Percentiles rank a stretch among this genome's conserved stretches.
Evolutionary conservation across 92 coral and sea anemone species (phyloP).

Genomic region (Phenganax marumi): DNA sequence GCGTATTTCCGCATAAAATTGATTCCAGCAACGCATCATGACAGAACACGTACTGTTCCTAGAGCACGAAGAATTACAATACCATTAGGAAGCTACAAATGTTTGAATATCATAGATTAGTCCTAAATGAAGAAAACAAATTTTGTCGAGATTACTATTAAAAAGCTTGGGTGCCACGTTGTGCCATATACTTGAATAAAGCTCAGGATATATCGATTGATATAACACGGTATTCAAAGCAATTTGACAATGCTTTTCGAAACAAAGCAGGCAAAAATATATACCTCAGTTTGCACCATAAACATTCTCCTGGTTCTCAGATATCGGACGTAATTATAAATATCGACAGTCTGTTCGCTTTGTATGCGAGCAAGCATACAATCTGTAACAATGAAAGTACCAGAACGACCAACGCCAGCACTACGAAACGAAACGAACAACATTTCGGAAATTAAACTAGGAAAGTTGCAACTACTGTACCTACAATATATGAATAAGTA

Average conservation of each 20-base stretch:
- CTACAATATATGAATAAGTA: too few relatives aligned
- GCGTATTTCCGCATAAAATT: conserved; percentile 95
- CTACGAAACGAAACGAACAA: conserved; percentile 38
- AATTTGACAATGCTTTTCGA: too few relatives aligned
- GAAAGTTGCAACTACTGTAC: neutral
- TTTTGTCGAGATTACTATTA: too few relatives aligned
- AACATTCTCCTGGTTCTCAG: conserved; percentile 78
- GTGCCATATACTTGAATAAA: too few relatives aligned
- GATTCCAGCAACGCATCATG: conserved; percentile 93
- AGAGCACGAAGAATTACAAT: neutral
- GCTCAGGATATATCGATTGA: too few relatives aligned
- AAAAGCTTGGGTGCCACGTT: too few relatives aligned
- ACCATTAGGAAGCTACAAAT: neutral
- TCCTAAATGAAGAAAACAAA: too few relatives aligned
- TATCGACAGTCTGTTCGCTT: conserved; percentile 72
- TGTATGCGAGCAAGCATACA: conserved; percentile 82
- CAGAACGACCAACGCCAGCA: conserved; percentile 99
- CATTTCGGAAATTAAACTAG: neutral
- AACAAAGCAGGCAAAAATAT: neutral
- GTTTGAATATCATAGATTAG: too few relatives aligned
- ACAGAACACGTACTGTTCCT: conserved; percentile 97
- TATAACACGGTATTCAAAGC: too few relatives aligned
- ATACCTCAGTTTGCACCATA: conserved; percentile 99
- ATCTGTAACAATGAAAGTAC: conserved; percentile 89
- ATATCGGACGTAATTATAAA: conserved; percentile 87